These are phyloP conservation scores for Hydra vulgaris DNA, from an alignment of 30 jellyfish, hydroid and myxozoan genomes.

Conservation along the genomic window DNA sequence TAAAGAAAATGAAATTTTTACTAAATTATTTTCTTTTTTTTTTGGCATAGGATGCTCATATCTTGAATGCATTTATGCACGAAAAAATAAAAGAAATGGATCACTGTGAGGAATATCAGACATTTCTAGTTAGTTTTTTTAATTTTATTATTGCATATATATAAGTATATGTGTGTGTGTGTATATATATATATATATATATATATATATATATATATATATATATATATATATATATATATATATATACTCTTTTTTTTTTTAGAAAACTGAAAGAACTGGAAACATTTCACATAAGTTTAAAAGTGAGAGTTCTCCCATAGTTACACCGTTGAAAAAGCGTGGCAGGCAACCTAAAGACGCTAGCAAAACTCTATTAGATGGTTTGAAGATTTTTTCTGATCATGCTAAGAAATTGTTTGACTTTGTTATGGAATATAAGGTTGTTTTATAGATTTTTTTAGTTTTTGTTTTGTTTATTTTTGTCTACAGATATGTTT, in stretches of 20 bases:
- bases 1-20: too few relatives aligned
- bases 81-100: background rate
- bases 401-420: background rate
- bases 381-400: background rate
- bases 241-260: too few relatives aligned
- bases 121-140: background rate
- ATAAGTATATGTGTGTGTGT: too few relatives aligned
- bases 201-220: too few relatives aligned
- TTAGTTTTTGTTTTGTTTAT: too few relatives aligned
- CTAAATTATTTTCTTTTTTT: background rate
- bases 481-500: too few relatives aligned
- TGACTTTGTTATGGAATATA: background rate
- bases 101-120: background rate
- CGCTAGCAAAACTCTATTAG: background rate
- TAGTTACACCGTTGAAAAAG: background rate
- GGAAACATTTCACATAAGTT: background rate
- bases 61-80: background rate
- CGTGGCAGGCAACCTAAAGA: background rate
- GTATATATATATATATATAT: too few relatives aligned
- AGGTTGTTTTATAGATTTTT: background rate
- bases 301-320: background rate
- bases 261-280: background rate
- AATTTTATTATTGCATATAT: too few relatives aligned
- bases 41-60: background rate
- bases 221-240: too few relatives aligned